Percentiles rank a stretch among this genome's conserved stretches.
Conservation (phyloP, 2,888 invertebrate genomes). For the Cistogaster globosa region DNA sequence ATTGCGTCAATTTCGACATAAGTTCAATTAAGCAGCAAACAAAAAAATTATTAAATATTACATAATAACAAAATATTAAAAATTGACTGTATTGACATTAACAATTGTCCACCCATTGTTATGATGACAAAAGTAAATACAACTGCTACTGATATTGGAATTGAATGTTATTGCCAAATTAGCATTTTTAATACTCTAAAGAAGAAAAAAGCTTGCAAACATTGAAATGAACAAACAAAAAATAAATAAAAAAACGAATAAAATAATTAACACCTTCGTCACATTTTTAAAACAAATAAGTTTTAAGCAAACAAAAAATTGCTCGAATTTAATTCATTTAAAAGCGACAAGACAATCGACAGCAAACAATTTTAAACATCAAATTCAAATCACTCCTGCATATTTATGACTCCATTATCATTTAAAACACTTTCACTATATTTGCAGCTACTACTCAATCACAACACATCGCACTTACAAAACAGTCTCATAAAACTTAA, state of each 20-base stretch:
- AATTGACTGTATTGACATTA: constrained; percentile 41
- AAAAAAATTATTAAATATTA: constrained; percentile 52
- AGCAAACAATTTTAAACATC: constrained; percentile 57
- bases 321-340: constrained; percentile 48
- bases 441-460: constrained; percentile 34
- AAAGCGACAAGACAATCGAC: constrained; percentile 14
- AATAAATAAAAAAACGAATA: constrained; percentile 57
- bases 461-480: not conserved
- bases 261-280: constrained; percentile 79
- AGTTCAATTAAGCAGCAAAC: not conserved
- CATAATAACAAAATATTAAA: constrained; percentile 53
- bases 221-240: constrained; percentile 58
- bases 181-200: constrained; percentile 55
- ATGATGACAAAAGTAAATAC: not conserved
- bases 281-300: constrained; percentile 72
- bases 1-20: not conserved
- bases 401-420: constrained; percentile 75
- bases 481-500: constrained; percentile 16
- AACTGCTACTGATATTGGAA: constrained; percentile 49
- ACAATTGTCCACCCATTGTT: constrained; percentile 55
- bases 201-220: constrained; percentile 49
- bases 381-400: constrained; percentile 37
- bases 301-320: constrained; percentile 22
- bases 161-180: constrained; percentile 66
- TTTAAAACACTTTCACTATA: constrained; percentile 72